Evolutionary conservation across 2,888 invertebrate species (phyloP).

Genomic region (Rapana venosa): DNA sequence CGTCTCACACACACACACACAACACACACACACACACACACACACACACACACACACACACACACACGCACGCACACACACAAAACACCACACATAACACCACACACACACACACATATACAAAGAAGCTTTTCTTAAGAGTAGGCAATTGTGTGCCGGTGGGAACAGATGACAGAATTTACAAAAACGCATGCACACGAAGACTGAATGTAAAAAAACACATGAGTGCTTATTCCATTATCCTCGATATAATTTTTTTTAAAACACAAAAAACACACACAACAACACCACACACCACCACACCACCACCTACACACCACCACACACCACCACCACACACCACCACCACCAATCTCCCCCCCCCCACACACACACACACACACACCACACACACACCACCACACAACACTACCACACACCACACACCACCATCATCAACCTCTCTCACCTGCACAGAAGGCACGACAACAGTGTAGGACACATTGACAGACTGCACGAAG

Average conservation of each 20-base stretch:
- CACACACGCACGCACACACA: neutral
- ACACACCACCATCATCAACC: no score
- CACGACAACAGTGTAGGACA: constrained; percentile 32
- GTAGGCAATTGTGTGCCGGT: no score
- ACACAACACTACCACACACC: neutral
- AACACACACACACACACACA: neutral
- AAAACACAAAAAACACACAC: no score
- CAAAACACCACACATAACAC: neutral
- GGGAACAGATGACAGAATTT: no score
- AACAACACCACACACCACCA: neutral
- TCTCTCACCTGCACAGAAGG: constrained; percentile 48
- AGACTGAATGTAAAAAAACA: no score
- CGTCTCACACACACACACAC: no score
- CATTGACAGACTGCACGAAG: constrained; percentile 37
- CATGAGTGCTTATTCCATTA: no score
- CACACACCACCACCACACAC: neutral
- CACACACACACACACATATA: no score
- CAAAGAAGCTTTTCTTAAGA: no score
- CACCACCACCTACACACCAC: neutral
- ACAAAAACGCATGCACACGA: no score
- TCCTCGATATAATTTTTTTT: no score
- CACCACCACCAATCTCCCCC: no score
- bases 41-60: neutral
- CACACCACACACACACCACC: neutral
- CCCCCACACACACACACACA: neutral